These are phyloP conservation scores for Tauraco erythrolophus DNA, from an alignment of 2,113 vertebrate genomes.

Conservation along the genomic window DNA sequence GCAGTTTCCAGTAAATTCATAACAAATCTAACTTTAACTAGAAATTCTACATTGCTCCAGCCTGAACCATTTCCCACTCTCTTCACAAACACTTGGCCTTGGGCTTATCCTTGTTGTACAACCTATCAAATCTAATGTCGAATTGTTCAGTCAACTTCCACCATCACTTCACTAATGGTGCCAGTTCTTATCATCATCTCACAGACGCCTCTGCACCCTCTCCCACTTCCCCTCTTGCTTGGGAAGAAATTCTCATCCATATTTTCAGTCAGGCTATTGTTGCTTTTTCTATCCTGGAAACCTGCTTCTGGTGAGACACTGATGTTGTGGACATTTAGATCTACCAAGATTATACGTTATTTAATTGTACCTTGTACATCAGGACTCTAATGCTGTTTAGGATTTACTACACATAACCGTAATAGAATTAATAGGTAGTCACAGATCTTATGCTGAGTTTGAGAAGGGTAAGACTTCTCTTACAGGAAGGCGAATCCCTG, in stretches of 20 bases:
- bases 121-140: constrained; percentile 26
- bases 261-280: not conserved
- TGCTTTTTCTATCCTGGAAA: not conserved
- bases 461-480: not conserved
- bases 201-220: constrained; percentile 40
- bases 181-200: constrained; percentile 51
- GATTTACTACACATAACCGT: not conserved
- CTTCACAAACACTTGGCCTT: constrained; percentile 60
- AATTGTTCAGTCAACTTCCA: constrained; percentile 18
- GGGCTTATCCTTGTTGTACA: not conserved
- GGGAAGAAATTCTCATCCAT: not conserved
- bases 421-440: not conserved
- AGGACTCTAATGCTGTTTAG: not conserved
- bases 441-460: not conserved
- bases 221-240: not conserved
- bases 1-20: not conserved
- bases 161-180: constrained; percentile 59
- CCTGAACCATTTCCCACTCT: constrained; percentile 32
- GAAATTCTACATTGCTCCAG: not conserved
- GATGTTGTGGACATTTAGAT: not conserved
- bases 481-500: not conserved
- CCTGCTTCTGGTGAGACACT: not conserved
- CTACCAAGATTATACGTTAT: not conserved
- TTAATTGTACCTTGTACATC: not conserved
- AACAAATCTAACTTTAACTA: not conserved